These are phyloP conservation scores for Spea multiplicata DNA, from an alignment of 2,113 vertebrate genomes.

Conservation along the genomic window DNA sequence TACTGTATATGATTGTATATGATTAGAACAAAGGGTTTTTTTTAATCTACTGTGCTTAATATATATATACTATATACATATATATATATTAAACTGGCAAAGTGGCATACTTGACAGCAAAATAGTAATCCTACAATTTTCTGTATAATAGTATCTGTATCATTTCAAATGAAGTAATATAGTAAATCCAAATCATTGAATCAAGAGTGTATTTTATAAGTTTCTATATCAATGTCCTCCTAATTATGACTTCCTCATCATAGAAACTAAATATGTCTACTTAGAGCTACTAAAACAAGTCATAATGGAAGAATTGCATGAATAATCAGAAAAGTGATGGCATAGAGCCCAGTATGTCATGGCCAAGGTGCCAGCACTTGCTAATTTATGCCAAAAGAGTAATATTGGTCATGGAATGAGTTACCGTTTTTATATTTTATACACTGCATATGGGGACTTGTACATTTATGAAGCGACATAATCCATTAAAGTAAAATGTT, in stretches of 20 bases:
- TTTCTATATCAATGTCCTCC: conserved; percentile 43
- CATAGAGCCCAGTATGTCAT: not conserved
- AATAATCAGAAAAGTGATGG: conserved; percentile 32
- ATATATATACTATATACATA: no score
- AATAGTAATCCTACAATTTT: not conserved
- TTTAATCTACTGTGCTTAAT: no score
- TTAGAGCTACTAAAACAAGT: not conserved
- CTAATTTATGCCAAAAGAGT: conserved; percentile 62
- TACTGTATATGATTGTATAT: no score
- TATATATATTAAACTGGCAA: no score
- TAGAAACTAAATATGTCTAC: conserved; percentile 18
- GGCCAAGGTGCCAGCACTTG: conserved; percentile 26
- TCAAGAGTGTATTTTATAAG: conserved; percentile 44
- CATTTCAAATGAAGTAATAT: conserved; percentile 18
- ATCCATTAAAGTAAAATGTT: conserved; percentile 61
- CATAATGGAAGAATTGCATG: not conserved
- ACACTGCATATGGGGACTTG: conserved; percentile 53
- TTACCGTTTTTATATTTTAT: conserved; percentile 39
- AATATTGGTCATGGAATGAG: conserved; percentile 56
- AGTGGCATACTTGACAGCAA: no score
- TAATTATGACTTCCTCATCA: conserved; percentile 49
- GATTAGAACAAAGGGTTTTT: no score
- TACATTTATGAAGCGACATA: conserved; percentile 52
- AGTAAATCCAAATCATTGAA: conserved; percentile 29
- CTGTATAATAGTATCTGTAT: conserved; percentile 17